These are phyloP conservation scores for Apocheima hispidaria DNA, from an alignment of 2,888 invertebrate genomes.

Conservation along the genomic window DNA sequence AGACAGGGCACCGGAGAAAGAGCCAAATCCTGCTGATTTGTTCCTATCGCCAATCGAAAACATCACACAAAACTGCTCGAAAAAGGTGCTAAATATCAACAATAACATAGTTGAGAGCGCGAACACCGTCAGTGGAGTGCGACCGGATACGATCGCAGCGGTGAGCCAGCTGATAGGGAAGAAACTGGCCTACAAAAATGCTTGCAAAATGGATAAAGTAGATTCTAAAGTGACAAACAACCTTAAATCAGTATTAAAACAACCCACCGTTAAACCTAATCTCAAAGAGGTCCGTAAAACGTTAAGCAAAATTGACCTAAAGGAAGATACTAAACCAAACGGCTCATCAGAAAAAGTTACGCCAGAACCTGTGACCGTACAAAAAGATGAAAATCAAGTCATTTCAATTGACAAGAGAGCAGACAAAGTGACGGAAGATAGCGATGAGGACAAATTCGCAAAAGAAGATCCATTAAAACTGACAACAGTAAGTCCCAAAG, in stretches of 20 bases:
- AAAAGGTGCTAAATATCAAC: conserved; percentile 80
- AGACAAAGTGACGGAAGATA: conserved; percentile 36
- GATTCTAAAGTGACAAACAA: conserved; percentile 74
- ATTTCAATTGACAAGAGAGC: conserved; percentile 41
- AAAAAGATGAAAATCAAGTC: conserved; percentile 47
- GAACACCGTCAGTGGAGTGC: conserved; percentile 64
- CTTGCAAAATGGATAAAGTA: conserved; percentile 73
- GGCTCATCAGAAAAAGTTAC: conserved; percentile 44
- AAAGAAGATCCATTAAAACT: conserved; percentile 33
- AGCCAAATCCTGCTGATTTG: conserved; percentile 78
- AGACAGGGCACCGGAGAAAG: conserved; percentile 78
- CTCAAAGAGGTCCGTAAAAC: conserved; percentile 60
- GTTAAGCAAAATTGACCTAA: conserved; percentile 46
- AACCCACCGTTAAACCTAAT: conserved; percentile 64
- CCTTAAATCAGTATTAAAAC: conserved; percentile 77
- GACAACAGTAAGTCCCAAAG: conserved; percentile 40
- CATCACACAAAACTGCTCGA: conserved; percentile 66
- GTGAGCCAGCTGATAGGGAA: conserved; percentile 76
- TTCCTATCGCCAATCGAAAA: conserved; percentile 76
- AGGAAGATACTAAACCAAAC: conserved; percentile 48
- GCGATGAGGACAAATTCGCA: conserved; percentile 27
- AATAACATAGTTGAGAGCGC: conserved; percentile 78
- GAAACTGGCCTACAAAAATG: conserved; percentile 72
- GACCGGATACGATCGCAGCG: conserved; percentile 72
- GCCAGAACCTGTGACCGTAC: conserved; percentile 31